These are phyloP conservation scores for Pteropus rufus DNA, from an alignment of 2,797 vertebrate genomes.

Conservation along the genomic window DNA sequence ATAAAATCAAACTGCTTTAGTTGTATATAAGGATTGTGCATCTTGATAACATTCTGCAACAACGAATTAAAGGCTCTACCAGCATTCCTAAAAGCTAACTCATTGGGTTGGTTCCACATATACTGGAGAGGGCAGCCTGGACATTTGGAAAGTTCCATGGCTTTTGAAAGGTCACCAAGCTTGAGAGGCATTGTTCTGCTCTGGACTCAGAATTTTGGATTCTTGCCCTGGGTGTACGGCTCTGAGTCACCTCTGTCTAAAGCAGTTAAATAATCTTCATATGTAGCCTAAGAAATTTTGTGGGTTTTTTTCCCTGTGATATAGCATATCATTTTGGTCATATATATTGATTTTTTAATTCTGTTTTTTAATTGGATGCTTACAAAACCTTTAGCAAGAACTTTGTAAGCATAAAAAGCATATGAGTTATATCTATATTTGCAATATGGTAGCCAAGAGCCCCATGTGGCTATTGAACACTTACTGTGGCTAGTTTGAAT, in stretches of 20 bases:
- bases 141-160: constrained; percentile 53
- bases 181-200: constrained; percentile 16
- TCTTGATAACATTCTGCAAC: constrained; percentile 37
- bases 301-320: background rate
- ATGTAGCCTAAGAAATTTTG: background rate
- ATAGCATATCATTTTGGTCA: constrained; percentile 1
- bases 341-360: background rate
- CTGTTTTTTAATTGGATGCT: constrained; percentile 5
- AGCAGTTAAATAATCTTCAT: constrained; percentile 6
- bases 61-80: background rate
- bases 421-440: background rate
- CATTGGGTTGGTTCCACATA: background rate
- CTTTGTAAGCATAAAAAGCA: constrained; percentile 4
- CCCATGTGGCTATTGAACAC: background rate
- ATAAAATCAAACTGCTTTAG: background rate
- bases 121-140: background rate
- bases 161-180: constrained; percentile 55
- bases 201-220: background rate
- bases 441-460: background rate
- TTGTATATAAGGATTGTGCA: background rate
- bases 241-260: background rate
- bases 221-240: background rate
- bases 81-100: constrained; percentile 44
- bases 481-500: background rate
- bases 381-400: background rate